phyloP scores from a whole-genome alignment of 37 sponge, comb jelly and placozoan genomes.

The Axinella damicornis region DNA sequence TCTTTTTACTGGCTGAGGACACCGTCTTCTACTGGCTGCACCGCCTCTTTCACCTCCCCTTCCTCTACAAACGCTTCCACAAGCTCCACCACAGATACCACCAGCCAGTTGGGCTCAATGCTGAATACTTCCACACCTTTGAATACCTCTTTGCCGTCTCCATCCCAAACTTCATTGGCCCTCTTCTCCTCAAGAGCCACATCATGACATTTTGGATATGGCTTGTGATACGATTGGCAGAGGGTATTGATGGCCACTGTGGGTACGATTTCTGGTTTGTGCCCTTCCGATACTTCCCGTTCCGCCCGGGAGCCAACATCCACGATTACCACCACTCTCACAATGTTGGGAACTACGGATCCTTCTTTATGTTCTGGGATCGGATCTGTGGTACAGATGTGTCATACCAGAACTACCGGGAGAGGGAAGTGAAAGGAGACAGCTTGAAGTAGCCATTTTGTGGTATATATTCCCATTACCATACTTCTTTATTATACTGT shows the following conservation, averaged over 20 bases:
- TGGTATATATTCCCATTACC: too few relatives aligned
- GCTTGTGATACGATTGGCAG: conserved; percentile 36
- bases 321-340: conserved; percentile 84
- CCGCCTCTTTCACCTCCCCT: conserved; percentile 62
- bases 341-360: conserved; percentile 77
- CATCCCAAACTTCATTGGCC: conserved; percentile 53
- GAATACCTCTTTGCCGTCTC: conserved; percentile 39
- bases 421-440: conserved; percentile 1
- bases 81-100: conserved; percentile 72
- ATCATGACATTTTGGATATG: conserved; percentile 61
- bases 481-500: too few relatives aligned
- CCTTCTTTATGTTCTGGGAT: conserved; percentile 78
- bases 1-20: conserved; percentile 59
- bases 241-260: conserved; percentile 64
- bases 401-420: conserved; percentile 28
- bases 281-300: conserved; percentile 83
- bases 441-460: too few relatives aligned
- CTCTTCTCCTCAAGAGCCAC: conserved; percentile 57
- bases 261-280: conserved; percentile 78
- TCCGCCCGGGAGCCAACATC: conserved; percentile 73
- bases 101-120: conserved; percentile 38
- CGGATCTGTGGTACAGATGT: conserved; percentile 75
- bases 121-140: conserved; percentile 65
- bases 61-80: conserved; percentile 75
- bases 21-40: conserved; percentile 74